phyloP scores from a whole-genome alignment of 2,888 invertebrate species.

The Itoplectis maculator region DNA sequence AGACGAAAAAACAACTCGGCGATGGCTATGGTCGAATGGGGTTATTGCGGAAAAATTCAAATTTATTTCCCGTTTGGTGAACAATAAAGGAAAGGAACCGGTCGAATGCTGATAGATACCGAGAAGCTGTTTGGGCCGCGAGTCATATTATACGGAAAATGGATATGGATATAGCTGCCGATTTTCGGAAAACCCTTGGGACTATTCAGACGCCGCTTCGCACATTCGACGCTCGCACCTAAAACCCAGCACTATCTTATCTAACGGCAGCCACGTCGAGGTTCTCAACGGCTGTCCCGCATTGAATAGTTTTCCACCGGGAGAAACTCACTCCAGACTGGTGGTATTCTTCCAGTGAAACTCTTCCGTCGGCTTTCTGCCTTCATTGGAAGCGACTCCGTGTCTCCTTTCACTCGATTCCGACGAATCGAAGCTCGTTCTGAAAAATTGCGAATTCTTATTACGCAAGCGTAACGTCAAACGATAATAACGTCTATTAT shows the following conservation, averaged over 20 bases:
- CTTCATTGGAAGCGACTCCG: slow-evolving; percentile 11
- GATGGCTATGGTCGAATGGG: not conserved
- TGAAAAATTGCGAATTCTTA: slow-evolving; percentile 17
- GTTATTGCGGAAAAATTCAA: slow-evolving; percentile 61
- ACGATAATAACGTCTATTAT: slow-evolving; percentile 71
- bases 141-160: slow-evolving; percentile 58
- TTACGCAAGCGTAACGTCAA: slow-evolving; percentile 63
- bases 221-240: slow-evolving; percentile 7
- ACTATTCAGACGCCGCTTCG: slow-evolving; percentile 17
- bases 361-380: slow-evolving; percentile 2
- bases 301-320: slow-evolving; percentile 28
- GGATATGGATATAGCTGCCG: slow-evolving; percentile 55
- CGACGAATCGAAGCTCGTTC: slow-evolving; percentile 10
- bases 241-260: not conserved
- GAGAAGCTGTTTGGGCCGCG: slow-evolving; percentile 29
- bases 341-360: not conserved
- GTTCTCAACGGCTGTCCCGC: slow-evolving; percentile 9
- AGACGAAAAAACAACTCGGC: slow-evolving; percentile 14
- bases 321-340: slow-evolving; percentile 19
- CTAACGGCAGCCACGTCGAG: slow-evolving; percentile 9
- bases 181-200: slow-evolving; percentile 51
- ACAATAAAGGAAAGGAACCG: slow-evolving; percentile 37
- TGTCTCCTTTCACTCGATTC: not conserved
- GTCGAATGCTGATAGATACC: slow-evolving; percentile 60
- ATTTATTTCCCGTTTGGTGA: slow-evolving; percentile 57